Base-by-base conservation (phyloP, 2,797 vertebrate species). In the Cetoscarus ocellatus region DNA sequence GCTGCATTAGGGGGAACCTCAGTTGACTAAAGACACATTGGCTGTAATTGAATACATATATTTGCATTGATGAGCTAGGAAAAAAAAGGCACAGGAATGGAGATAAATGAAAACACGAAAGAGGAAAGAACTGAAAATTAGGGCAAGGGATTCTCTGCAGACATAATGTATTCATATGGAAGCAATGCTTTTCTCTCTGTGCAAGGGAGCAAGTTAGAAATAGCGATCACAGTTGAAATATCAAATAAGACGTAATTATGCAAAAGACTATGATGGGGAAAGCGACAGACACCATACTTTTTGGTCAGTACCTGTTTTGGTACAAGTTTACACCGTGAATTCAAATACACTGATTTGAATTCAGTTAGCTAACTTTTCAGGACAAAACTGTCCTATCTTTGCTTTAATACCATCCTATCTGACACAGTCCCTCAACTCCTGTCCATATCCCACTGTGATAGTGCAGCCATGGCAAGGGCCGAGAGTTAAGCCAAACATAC, bases 401-500 rank as follows among this genome's bases (percentile, higher is more conserved):
- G 71, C 51, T 82, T 71, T 71, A 91, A 80, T 73, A 75, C 83
- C 57, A 62, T 68, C 53, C 56, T 70, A 83, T 89, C 75, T 67
- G 73, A 77, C 62, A 66, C 75, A 82, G 79, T 86, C 84, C 88
- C 66, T 77, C 65, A 50, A 73, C 85, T 76, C 63, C 61, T 44
- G 66, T 61, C 55, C 12, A 69, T 75, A 66, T 82, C 84, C 83
- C 79, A 50, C 51, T 10, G 81, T 53, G 84, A 83, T 73, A 71
- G 64, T 54, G 70, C 74, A 57, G 77, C 61, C 1, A 61, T 86
- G 82, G 88, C 66, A n/a, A 75, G 47, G 65, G 84, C 88, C 80
- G 85, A 78, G 73, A 65, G 84, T 86, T 86, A 79, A 90, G 76
- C 82, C 91, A 89, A 88, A 90, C 88, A 85, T 70, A 84, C 57